Conservation (phyloP, 2,797 vertebrate species). For the Heteromormyrus szaboi region DNA sequence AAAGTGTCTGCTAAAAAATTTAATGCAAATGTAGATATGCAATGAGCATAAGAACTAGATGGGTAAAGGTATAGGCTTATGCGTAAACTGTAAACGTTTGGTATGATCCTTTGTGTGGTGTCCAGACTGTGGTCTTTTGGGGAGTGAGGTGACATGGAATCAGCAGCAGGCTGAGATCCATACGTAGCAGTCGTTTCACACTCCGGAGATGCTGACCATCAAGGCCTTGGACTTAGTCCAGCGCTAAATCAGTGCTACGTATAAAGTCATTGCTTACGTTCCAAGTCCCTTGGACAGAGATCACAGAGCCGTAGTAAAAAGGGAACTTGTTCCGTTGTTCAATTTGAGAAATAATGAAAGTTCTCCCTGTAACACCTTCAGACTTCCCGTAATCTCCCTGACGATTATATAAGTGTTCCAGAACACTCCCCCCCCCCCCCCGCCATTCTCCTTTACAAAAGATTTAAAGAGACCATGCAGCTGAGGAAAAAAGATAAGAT, state of each 20-base stretch:
- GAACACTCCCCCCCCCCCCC: background rate
- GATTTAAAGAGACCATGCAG: background rate
- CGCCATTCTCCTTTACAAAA: background rate
- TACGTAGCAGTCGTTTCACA: background rate
- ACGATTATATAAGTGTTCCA: background rate
- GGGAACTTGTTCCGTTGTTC: slow-evolving; percentile 18
- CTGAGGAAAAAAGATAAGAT: background rate
- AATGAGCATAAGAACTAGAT: background rate
- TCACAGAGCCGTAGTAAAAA: background rate
- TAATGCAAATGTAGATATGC: background rate
- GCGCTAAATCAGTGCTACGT: background rate
- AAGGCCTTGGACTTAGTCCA: background rate
- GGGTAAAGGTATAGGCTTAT: background rate
- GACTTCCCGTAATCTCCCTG: background rate
- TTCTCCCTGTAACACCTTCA: background rate
- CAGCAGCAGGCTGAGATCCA: background rate
- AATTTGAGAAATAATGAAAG: slow-evolving; percentile 28
- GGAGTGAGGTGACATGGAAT: background rate
- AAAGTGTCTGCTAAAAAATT: background rate
- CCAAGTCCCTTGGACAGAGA: background rate
- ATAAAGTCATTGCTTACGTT: background rate
- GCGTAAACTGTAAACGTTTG: background rate
- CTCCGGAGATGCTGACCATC: background rate
- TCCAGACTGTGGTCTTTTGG: background rate
- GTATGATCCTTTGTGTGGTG: background rate